A percentile compares a stretch with the other conserved stretches of the same genome.
Conservation (phyloP, 2,797 vertebrate genomes). For the Ammospiza maritima region DNA sequence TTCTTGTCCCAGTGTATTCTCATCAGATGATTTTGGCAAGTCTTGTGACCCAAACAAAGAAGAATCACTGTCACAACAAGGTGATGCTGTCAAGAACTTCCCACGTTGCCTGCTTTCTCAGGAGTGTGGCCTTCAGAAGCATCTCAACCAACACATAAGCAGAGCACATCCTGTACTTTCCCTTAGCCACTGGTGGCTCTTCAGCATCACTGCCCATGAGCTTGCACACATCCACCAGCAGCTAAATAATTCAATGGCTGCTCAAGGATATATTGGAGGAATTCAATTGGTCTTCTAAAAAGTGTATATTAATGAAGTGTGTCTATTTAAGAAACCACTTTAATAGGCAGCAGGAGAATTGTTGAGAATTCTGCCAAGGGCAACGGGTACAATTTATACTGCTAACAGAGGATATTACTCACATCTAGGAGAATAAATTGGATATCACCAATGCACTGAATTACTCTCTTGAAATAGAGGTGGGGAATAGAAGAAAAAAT, state of each 20-base stretch:
- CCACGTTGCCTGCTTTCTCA: neutral
- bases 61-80: neutral
- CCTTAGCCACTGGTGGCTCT: neutral
- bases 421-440: constrained; percentile 42
- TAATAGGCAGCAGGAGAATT: constrained; percentile 45
- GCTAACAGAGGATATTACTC: constrained; percentile 30
- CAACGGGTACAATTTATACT: constrained; percentile 23
- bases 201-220: constrained; percentile 1
- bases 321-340: constrained; percentile 49
- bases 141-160: neutral
- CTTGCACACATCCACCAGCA: constrained; percentile 2
- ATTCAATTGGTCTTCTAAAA: constrained; percentile 49
- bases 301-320: constrained; percentile 56
- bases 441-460: constrained; percentile 10
- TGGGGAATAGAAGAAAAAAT: neutral
- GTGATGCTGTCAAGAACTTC: neutral
- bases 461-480: neutral
- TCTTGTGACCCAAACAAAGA: neutral
- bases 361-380: constrained; percentile 53
- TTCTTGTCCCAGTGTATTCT: neutral
- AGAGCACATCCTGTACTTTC: neutral
- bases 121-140: neutral
- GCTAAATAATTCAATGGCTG: constrained; percentile 51
- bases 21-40: neutral
- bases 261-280: constrained; percentile 33